Evolutionary conservation across 2,797 vertebrate genomes (phyloP).

Genomic region (Nannoperca australis): DNA sequence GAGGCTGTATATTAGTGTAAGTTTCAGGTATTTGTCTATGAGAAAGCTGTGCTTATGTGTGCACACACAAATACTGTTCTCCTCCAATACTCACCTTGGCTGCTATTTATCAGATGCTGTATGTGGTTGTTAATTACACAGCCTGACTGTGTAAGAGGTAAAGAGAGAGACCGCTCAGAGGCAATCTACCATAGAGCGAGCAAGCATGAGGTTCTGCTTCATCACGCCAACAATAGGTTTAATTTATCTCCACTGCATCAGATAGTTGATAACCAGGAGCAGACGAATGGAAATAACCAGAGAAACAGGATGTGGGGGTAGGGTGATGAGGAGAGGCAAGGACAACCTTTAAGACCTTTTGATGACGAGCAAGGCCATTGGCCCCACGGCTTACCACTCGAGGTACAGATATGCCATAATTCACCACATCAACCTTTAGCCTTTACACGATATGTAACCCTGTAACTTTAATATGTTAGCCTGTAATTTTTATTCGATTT

Average conservation of each 20-base stretch:
- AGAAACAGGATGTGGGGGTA: slow-evolving; percentile 30
- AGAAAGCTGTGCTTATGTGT: slow-evolving; percentile 9
- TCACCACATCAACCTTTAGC: neutral
- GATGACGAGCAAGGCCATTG: slow-evolving; percentile 26
- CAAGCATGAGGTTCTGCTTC: slow-evolving; percentile 51
- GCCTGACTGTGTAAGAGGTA: slow-evolving; percentile 21
- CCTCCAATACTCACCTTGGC: slow-evolving; percentile 68
- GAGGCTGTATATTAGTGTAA: neutral
- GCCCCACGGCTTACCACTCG: neutral
- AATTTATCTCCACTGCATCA: slow-evolving; percentile 61
- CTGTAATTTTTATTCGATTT: neutral
- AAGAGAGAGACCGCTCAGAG: slow-evolving; percentile 30
- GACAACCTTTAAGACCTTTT: slow-evolving; percentile 25
- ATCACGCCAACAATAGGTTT: slow-evolving; percentile 51
- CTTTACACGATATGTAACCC: neutral
- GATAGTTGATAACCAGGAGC: slow-evolving; percentile 42
- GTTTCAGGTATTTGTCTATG: slow-evolving; percentile 4
- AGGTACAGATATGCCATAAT: neutral
- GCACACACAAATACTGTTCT: slow-evolving; percentile 47
- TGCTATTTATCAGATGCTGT: slow-evolving; percentile 66
- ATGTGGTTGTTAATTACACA: slow-evolving; percentile 54
- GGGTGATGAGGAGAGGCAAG: slow-evolving; percentile 11
- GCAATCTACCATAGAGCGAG: slow-evolving; percentile 19
- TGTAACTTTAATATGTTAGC: too few species aligned
- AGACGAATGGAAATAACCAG: slow-evolving; percentile 37